Evolutionary conservation across 2,888 invertebrate genomes (phyloP).

Genomic region (Hermodice carunculata): DNA sequence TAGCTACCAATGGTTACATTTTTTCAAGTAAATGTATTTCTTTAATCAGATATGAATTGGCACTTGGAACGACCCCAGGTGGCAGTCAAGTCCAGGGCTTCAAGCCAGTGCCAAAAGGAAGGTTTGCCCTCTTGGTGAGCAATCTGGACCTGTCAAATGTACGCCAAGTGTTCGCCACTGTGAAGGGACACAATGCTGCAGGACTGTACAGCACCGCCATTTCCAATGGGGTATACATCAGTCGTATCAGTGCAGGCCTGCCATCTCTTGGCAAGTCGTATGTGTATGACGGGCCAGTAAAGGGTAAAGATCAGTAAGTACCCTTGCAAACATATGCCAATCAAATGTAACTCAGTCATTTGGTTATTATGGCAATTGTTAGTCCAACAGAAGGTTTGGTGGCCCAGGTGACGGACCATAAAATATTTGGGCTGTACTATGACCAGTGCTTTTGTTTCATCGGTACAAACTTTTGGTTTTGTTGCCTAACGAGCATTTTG

Average conservation of each 20-base stretch:
- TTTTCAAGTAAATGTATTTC: too few relatives aligned
- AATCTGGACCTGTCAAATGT: constrained; percentile 1
- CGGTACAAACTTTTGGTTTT: too few relatives aligned
- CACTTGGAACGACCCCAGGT: constrained; percentile 19
- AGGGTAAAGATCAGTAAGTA: not conserved
- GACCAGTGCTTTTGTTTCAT: too few relatives aligned
- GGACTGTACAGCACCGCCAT: constrained; percentile 38
- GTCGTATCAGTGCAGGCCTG: constrained; percentile 31
- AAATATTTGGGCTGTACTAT: not conserved
- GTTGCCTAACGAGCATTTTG: too few relatives aligned
- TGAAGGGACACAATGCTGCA: constrained; percentile 45
- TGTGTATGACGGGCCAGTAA: constrained; percentile 13
- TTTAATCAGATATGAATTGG: too few relatives aligned
- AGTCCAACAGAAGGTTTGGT: too few relatives aligned
- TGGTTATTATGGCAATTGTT: too few relatives aligned
- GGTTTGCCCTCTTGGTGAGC: not conserved
- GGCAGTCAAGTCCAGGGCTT: constrained; percentile 22
- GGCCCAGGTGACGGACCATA: not conserved
- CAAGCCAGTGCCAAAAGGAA: not conserved
- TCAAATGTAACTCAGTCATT: too few relatives aligned
- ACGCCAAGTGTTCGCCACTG: constrained; percentile 37
- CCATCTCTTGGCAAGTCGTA: not conserved
- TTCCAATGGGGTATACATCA: constrained; percentile 45
- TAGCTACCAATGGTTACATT: too few relatives aligned
- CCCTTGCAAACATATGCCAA: not conserved